Base-by-base conservation (phyloP, 2,888 invertebrate genomes). In the Meteorus cinctellus region DNA sequence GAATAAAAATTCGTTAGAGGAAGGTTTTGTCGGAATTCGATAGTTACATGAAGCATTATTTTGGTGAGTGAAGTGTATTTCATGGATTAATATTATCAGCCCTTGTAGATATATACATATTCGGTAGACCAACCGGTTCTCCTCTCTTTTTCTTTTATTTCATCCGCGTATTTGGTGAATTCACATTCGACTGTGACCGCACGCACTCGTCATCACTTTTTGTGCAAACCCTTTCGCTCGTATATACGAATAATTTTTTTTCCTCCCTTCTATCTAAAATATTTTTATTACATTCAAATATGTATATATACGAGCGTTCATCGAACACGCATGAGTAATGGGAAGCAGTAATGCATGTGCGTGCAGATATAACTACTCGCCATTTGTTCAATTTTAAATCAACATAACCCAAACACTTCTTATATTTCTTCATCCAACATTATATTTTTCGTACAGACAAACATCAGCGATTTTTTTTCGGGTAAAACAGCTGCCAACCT, bases 401-500 rank as follows among this genome's bases (percentile, higher is more conserved):
- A 48, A 48, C 48, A n/a, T n/a, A 41, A 10, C 41, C 41, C 41
- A 41, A 41, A 41, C n/a, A n/a, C n/a, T 48, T 48, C 6, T 48
- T n/a, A 41, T 41, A 41, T 48, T 48, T 48, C 48, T 16, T 48
- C 48, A n/a, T 48, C 4, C 5, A 48, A 48, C 55, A 19, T 55
- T 55, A 0, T 55, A 48, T 48, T 48, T 48, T n/a, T 48, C n/a
- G 48, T 19, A 55, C 3, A 55, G 55, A 55, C 19, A 55, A 41
- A 19, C 19, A 55, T 55, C 55, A 55, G 55, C 55, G 24, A 55
- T 55, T 55, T 55, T 55, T 55, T 55, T 55, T 8, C 10, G n/a
- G 8, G 12, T 41, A 4, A 65, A 65, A 41, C 65, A 65, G 65
- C 65, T 65, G 65, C 36, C 34, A 34, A 36, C n/a, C n/a, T 12